A percentile compares a stretch with the other conserved stretches of the same genome.
Evolutionary conservation across 2,113 vertebrate species (phyloP).

Genomic region (Toxostoma redivivum): DNA sequence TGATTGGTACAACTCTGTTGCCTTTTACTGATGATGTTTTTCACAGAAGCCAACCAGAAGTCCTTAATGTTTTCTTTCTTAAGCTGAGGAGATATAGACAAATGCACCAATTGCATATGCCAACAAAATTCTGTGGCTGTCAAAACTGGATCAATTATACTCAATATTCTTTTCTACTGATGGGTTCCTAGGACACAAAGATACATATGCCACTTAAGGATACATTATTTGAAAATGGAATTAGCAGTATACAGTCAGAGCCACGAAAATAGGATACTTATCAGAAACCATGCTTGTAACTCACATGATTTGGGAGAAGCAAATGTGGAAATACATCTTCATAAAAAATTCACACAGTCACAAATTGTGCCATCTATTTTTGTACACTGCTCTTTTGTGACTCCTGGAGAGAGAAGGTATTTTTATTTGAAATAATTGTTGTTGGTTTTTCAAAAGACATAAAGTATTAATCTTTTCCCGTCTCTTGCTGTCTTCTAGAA

Average conservation of each 20-base stretch:
- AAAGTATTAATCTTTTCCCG: slow-evolving; percentile 36
- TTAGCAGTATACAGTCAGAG: background rate
- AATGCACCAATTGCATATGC: background rate
- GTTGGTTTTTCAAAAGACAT: background rate
- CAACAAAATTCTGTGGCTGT: background rate
- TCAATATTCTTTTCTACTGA: background rate
- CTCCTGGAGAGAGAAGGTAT: slow-evolving; percentile 5
- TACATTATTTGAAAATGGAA: slow-evolving; percentile 12
- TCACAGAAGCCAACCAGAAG: background rate
- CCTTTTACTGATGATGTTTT: background rate
- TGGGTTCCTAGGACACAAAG: background rate
- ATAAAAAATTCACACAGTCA: slow-evolving; percentile 61
- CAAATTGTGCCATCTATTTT: slow-evolving; percentile 53
- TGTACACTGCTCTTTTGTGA: slow-evolving; percentile 7
- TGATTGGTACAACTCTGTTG: background rate
- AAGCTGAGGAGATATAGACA: background rate
- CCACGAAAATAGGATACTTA: slow-evolving; percentile 15
- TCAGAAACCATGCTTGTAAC: slow-evolving; percentile 27
- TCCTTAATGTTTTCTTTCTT: background rate
- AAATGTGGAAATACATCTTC: slow-evolving; percentile 46
- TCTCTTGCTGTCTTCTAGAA: slow-evolving; percentile 46
- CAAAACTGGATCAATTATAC: background rate
- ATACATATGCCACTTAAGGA: background rate
- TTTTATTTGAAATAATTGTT: slow-evolving; percentile 60
- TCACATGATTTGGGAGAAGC: slow-evolving; percentile 26